Percentiles rank a stretch among this genome's conserved stretches.
These are phyloP conservation scores for Rhynchonycteris naso DNA, from an alignment of 2,797 vertebrate species.

Conservation along the genomic window DNA sequence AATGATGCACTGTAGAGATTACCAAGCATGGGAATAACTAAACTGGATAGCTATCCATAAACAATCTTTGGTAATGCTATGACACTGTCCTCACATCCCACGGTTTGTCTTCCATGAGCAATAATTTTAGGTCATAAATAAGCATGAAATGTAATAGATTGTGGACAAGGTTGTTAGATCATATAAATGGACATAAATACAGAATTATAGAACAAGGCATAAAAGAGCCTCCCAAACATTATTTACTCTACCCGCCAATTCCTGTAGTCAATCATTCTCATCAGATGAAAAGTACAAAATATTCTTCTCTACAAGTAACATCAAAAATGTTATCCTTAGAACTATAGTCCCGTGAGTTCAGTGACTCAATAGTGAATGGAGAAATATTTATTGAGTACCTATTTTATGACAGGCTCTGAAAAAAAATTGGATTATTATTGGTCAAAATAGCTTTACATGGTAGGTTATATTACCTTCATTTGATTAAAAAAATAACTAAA, in stretches of 20 bases:
- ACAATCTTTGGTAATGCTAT: slow-evolving; percentile 47
- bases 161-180: neutral
- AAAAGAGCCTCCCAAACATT: neutral
- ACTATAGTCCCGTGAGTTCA: neutral
- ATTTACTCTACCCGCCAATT: neutral
- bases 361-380: neutral
- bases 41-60: slow-evolving; percentile 46
- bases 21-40: slow-evolving; percentile 72
- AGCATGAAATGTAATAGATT: slow-evolving; percentile 40
- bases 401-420: neutral
- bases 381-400: neutral
- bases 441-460: neutral
- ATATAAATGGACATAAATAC: neutral
- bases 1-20: slow-evolving; percentile 58
- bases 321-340: neutral
- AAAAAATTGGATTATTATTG: neutral
- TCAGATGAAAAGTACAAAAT: slow-evolving; percentile 17
- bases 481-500: neutral
- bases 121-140: slow-evolving; percentile 50
- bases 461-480: neutral
- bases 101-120: slow-evolving; percentile 36
- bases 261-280: neutral
- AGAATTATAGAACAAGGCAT: neutral
- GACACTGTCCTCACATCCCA: slow-evolving; percentile 38
- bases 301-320: neutral